Conservation (phyloP, 2,113 vertebrate genomes). For the Casuarius casuarius region DNA sequence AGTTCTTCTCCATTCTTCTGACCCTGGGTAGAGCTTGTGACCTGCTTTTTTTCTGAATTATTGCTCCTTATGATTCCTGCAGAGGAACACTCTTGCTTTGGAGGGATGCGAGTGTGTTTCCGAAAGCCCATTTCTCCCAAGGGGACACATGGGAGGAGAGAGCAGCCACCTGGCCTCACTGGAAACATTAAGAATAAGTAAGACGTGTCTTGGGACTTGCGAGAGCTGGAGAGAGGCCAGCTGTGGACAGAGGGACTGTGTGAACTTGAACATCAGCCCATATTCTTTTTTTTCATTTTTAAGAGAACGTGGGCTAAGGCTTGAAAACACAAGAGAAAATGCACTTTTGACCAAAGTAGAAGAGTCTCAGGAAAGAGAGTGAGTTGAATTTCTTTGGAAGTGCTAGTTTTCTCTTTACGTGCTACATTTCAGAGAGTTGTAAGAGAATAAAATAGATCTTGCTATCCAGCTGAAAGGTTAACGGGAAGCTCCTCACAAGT, state of each 20-base stretch:
- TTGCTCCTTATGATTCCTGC: background rate
- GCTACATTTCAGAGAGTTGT: background rate
- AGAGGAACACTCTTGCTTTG: background rate
- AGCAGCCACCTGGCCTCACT: constrained; percentile 13
- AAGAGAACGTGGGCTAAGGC: background rate
- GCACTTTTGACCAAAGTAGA: background rate
- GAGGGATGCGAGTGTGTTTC: background rate
- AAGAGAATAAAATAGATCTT: background rate
- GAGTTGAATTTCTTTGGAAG: background rate
- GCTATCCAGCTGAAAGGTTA: background rate
- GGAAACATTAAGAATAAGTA: background rate
- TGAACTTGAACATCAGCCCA: constrained; percentile 32
- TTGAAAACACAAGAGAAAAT: background rate
- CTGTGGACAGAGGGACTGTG: constrained; percentile 2
- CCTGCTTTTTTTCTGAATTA: background rate
- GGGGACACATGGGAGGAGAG: background rate
- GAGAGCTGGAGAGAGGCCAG: background rate
- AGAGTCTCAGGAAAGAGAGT: background rate
- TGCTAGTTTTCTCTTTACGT: background rate
- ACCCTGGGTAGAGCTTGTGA: background rate
- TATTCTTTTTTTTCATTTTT: background rate
- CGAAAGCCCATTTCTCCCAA: background rate
- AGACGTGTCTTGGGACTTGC: background rate
- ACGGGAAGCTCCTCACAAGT: background rate
- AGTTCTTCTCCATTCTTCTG: background rate